These are phyloP conservation scores for Cinara cedri DNA, from an alignment of 2,888 invertebrate genomes.

Conservation along the genomic window DNA sequence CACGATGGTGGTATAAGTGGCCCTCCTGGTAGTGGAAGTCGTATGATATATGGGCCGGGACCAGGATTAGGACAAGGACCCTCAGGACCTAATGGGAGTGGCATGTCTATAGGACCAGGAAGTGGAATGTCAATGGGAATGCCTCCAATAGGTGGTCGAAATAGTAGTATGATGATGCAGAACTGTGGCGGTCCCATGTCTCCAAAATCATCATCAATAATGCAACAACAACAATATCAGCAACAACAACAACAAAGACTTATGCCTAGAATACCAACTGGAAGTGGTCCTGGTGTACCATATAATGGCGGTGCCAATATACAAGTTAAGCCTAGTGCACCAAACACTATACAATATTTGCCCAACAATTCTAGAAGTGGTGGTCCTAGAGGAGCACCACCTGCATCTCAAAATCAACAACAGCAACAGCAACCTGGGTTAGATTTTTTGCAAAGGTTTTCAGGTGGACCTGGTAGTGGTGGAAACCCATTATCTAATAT, in stretches of 20 bases:
- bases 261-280: slow-evolving; percentile 67
- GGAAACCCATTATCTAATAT: slow-evolving; percentile 72
- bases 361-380: slow-evolving; percentile 82
- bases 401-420: slow-evolving; percentile 71
- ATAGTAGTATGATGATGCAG: slow-evolving; percentile 36
- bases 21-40: slow-evolving; percentile 41
- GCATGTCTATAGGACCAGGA: slow-evolving; percentile 62
- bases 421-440: slow-evolving; percentile 70
- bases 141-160: slow-evolving; percentile 63
- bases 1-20: slow-evolving; percentile 42
- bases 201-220: slow-evolving; percentile 46
- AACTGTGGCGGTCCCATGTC: slow-evolving; percentile 42
- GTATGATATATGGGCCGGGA: slow-evolving; percentile 61
- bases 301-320: slow-evolving; percentile 82
- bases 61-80: slow-evolving; percentile 66
- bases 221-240: slow-evolving; percentile 44
- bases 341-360: slow-evolving; percentile 97
- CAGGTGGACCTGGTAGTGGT: slow-evolving; percentile 65
- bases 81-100: slow-evolving; percentile 58
- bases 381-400: slow-evolving; percentile 72
- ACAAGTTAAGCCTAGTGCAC: slow-evolving; percentile 89
- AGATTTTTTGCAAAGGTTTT: slow-evolving; percentile 86
- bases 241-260: slow-evolving; percentile 49
- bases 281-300: slow-evolving; percentile 62
- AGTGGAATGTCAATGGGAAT: slow-evolving; percentile 63